Evolutionary conservation across 2,888 invertebrate genomes (phyloP).

Genomic region (Teinopalpus imperialis): DNA sequence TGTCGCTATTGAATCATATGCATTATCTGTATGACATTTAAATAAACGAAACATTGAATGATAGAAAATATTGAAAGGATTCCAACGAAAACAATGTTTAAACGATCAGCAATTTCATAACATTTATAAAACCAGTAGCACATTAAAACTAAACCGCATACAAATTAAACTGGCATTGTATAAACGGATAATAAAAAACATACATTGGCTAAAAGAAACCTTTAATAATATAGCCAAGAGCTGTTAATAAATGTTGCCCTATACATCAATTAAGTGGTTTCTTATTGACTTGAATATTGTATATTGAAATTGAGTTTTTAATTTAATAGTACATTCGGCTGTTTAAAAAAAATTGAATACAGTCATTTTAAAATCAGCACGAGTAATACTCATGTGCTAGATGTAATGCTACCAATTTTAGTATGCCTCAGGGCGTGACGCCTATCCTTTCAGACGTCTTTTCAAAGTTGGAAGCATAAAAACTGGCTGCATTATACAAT

Average conservation of each 20-base stretch:
- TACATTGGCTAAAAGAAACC: constrained; percentile 46
- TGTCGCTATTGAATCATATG: no score
- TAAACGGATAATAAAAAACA: constrained; percentile 44
- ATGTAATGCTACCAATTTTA: constrained; percentile 55
- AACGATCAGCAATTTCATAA: constrained; percentile 9
- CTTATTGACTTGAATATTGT: constrained; percentile 49
- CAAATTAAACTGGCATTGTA: constrained; percentile 37
- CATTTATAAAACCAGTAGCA: constrained; percentile 16
- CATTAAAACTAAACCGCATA: constrained; percentile 40
- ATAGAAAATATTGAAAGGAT: no score
- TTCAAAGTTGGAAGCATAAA: constrained; percentile 37
- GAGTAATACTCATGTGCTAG: constrained; percentile 52
- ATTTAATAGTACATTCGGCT: constrained; percentile 43
- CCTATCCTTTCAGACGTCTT: constrained; percentile 37
- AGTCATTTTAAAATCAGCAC: constrained; percentile 61
- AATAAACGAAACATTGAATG: no score
- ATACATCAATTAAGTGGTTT: constrained; percentile 47
- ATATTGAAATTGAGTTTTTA: constrained; percentile 38
- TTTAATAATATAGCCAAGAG: constrained; percentile 56
- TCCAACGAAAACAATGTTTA: no score
- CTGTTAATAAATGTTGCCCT: constrained; percentile 59
- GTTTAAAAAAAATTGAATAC: constrained; percentile 58
- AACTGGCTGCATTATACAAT: constrained; percentile 39
- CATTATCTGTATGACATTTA: no score
- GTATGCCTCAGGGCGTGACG: constrained; percentile 38